A percentile compares a stretch with the other conserved stretches of the same genome.
phyloP scores from a whole-genome alignment of 2,797 vertebrate species.

The Staurois parvus region DNA sequence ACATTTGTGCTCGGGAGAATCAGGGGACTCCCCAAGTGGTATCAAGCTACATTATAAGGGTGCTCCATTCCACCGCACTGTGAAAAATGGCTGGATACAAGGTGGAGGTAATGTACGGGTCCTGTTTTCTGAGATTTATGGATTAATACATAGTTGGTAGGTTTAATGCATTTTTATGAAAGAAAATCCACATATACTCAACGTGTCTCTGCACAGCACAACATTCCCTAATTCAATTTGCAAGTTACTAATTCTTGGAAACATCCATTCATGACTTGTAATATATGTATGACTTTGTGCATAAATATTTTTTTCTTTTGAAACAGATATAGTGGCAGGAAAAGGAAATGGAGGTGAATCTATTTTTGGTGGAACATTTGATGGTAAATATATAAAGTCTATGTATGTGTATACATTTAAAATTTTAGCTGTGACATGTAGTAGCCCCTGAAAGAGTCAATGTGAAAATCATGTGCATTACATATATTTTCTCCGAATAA shows the following conservation, averaged over 20 bases:
- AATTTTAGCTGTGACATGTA: no score
- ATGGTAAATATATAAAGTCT: constrained; percentile 75
- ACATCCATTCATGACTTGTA: no score
- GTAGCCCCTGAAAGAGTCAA: no score
- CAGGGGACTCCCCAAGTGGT: constrained; percentile 70
- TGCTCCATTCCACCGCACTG: constrained; percentile 86
- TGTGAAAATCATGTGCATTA: no score
- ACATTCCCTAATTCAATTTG: no score
- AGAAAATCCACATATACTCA: no score
- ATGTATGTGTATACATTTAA: no score
- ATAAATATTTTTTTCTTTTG: constrained; percentile 19
- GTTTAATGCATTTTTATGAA: not conserved
- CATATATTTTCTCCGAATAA: no score
- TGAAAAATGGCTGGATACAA: constrained; percentile 89
- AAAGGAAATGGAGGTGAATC: constrained; percentile 84
- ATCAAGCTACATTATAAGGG: constrained; percentile 81
- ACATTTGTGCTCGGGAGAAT: constrained; percentile 82
- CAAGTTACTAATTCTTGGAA: no score
- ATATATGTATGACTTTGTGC: no score
- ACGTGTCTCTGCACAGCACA: no score
- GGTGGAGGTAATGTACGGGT: constrained; percentile 83
- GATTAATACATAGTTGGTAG: not conserved
- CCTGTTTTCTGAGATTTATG: not conserved
- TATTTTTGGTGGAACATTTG: constrained; percentile 87
- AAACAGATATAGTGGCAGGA: constrained; percentile 82